Evolutionary conservation across 2,113 vertebrate species (phyloP), one percentile per base, ranked within the genome.

Genomic region (Zootoca vivipara): DNA sequence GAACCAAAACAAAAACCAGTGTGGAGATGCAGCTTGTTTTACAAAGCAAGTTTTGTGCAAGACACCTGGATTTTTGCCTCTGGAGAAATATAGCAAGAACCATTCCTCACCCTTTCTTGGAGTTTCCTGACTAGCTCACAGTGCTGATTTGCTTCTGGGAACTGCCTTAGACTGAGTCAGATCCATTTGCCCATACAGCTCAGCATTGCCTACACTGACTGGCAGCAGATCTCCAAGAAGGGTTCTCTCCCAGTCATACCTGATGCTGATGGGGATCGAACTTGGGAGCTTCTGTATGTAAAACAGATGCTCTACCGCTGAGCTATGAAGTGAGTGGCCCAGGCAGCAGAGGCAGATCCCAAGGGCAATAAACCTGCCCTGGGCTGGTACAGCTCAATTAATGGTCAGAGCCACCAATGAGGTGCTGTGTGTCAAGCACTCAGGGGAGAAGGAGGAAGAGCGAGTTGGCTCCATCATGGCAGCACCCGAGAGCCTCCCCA

Each of bases 401-500:
- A 28, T 4, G 24, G 75, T 4, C 3, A 46, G 40, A 28, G 75
- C 24, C 22, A 26, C 15, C 9, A 33, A 30, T 24, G 28, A 46
- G 40, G 65, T 35, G 30, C 65, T 24, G 40, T 7, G 40, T 7
- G 28, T 46, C 12, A 9, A 18, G 52, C 46, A 26, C 52, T 62
- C 70, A 58, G 69, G n/a, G 67, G 42, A 72, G 28, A 46, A 77
- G 78, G 0, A 77, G 78, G 0, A 20, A 15, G 82, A 74, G n/a
- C 74, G 72, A 33, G 6, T 10, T 28, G 8, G 67, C 28, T 87
- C 65, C 2, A 3, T 20, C 42, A 8, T 65, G 64, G 58, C 52
- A 8, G 0, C 87, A 42, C 62, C 62, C 65, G 38, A 0, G 7
- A 0, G 2, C 85, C 52, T 33, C 2, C 4, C 9, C 18, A 16